Percentiles rank a stretch among this genome's conserved stretches.
Evolutionary conservation across 2,797 vertebrate species (phyloP).

Genomic region (Poecilia picta): DNA sequence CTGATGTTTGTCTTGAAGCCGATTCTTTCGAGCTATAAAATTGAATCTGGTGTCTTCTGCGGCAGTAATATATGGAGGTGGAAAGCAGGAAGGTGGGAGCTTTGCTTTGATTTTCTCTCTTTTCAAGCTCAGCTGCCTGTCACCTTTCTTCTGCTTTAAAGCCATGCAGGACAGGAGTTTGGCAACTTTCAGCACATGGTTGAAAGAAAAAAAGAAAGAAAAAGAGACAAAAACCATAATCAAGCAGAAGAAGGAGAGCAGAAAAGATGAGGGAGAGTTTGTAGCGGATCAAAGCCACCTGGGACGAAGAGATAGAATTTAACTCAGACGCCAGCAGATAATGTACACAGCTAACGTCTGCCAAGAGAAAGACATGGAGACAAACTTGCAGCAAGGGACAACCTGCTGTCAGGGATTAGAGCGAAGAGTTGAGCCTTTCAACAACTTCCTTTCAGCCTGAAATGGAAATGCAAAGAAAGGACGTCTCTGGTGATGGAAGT

Average conservation of each 20-base stretch:
- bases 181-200: conserved; percentile 60
- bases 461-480: conserved; percentile 48
- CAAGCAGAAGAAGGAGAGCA: conserved; percentile 26
- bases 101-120: conserved; percentile 48
- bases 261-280: conserved; percentile 47
- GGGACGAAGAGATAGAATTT: conserved; percentile 74
- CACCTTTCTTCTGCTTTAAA: conserved; percentile 47
- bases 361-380: conserved; percentile 53
- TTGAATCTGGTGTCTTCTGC: conserved; percentile 19
- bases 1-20: not conserved
- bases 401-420: conserved; percentile 74
- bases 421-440: conserved; percentile 57
- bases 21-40: conserved; percentile 17
- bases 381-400: conserved; percentile 52
- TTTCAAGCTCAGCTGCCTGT: conserved; percentile 51
- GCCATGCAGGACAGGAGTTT: conserved; percentile 59
- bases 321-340: conserved; percentile 74
- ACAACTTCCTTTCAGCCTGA: conserved; percentile 55
- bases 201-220: not conserved
- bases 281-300: conserved; percentile 73
- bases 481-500: conserved; percentile 22
- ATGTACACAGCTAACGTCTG: conserved; percentile 67
- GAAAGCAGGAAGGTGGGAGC: conserved; percentile 6
- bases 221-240: conserved; percentile 36
- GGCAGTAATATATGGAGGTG: conserved; percentile 3